phyloP scores from a whole-genome alignment of 2,113 vertebrate genomes.

The Toxotes chatareus region DNA sequence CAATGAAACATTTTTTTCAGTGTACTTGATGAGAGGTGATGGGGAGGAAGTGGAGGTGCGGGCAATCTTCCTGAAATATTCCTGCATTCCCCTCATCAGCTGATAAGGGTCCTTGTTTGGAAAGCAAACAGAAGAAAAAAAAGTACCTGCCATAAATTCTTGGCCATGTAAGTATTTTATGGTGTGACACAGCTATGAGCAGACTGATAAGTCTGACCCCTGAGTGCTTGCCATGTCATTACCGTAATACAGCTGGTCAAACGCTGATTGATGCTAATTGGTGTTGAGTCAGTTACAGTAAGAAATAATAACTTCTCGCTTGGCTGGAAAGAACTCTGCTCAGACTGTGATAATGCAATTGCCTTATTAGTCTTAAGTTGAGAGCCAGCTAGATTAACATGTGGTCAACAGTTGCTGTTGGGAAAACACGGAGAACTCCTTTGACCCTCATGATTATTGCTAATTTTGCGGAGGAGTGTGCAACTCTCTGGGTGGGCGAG shows the following conservation, averaged over 20 bases:
- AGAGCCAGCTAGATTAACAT: conserved; percentile 58
- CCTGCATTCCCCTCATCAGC: conserved; percentile 60
- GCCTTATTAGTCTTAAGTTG: conserved; percentile 56
- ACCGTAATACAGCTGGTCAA: conserved; percentile 69
- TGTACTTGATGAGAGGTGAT: conserved; percentile 24
- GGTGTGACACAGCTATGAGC: conserved; percentile 49
- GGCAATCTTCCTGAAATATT: conserved; percentile 49
- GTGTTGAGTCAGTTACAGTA: conserved; percentile 73
- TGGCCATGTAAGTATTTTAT: conserved; percentile 64
- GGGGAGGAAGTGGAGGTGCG: conserved; percentile 42
- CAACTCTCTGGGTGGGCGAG: conserved; percentile 59
- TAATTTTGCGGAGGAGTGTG: conserved; percentile 57
- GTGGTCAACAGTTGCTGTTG: conserved; percentile 68
- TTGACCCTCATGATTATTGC: conserved; percentile 69
- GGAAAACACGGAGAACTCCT: conserved; percentile 60
- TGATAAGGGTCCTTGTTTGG: conserved; percentile 69
- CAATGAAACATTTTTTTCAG: no score
- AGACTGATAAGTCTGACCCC: conserved; percentile 63
- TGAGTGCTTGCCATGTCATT: conserved; percentile 61
- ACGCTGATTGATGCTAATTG: conserved; percentile 54
- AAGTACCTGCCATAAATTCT: conserved; percentile 61
- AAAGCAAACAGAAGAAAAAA: conserved; percentile 66
- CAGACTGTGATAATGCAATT: conserved; percentile 52
- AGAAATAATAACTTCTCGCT: conserved; percentile 73
- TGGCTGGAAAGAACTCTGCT: conserved; percentile 42